Conservation (phyloP, 2,113 vertebrate species). For the Sardina pilchardus region DNA sequence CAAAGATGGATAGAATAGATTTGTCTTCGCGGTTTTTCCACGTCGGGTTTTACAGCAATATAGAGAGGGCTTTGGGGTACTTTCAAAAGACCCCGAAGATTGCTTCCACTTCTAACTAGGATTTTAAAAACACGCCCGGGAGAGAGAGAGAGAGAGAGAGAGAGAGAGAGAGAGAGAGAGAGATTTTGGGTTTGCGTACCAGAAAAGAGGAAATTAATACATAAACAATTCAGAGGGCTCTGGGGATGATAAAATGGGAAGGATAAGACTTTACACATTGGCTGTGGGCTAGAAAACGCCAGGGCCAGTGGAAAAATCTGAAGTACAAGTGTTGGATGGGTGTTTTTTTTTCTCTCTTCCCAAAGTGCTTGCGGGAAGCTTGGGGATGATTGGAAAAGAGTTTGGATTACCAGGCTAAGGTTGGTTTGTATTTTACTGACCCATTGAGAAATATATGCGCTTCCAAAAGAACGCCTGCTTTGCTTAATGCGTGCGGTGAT, state of each 20-base stretch:
- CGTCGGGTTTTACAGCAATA: background rate
- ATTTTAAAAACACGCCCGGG: background rate
- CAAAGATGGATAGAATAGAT: constrained; percentile 33
- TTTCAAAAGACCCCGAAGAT: constrained; percentile 13
- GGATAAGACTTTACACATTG: background rate
- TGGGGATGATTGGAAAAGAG: background rate
- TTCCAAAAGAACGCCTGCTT: background rate
- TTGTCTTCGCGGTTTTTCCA: background rate
- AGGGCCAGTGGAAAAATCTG: background rate
- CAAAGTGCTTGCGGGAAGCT: background rate
- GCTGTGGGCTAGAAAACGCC: background rate
- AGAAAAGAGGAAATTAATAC: background rate
- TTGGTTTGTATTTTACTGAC: background rate
- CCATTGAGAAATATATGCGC: background rate
- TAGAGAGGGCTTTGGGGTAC: constrained; percentile 6
- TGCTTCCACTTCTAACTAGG: constrained; percentile 8
- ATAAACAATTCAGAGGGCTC: background rate
- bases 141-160: background rate
- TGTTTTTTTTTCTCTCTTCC: background rate
- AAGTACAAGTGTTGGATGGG: background rate
- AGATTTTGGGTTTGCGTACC: constrained; percentile 19
- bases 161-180: background rate
- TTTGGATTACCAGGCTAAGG: background rate
- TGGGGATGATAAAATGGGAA: background rate
- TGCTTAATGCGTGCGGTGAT: background rate